A percentile compares a stretch with the other conserved stretches of the same genome.
Evolutionary conservation across 2,113 vertebrate species (phyloP).

Genomic region (Mirounga angustirostris): DNA sequence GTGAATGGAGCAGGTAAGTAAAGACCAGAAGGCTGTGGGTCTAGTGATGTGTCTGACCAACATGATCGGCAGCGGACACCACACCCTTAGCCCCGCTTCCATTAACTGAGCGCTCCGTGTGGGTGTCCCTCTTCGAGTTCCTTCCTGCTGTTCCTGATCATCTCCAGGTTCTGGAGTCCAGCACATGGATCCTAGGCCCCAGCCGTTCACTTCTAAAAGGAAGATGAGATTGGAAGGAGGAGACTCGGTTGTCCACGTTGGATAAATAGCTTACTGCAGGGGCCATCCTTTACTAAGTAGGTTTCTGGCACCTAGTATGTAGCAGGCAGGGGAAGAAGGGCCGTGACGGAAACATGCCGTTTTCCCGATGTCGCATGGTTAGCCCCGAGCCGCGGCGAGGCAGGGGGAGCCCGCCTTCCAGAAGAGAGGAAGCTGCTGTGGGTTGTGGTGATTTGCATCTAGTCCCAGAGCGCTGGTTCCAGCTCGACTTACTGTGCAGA

Average conservation of each 20-base stretch:
- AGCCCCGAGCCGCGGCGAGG: accelerated
- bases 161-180: not conserved
- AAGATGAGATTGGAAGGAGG: accelerated
- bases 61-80: accelerated
- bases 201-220: too few relatives aligned
- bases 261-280: accelerated
- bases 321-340: too few relatives aligned
- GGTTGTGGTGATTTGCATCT: accelerated
- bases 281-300: accelerated
- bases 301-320: not conserved
- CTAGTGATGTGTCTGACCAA: not conserved
- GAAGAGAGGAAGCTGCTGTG: accelerated
- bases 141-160: not conserved
- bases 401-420: accelerated
- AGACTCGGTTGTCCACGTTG: not conserved
- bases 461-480: accelerated
- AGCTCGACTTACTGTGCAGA: accelerated
- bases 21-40: too few relatives aligned
- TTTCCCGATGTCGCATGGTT: accelerated
- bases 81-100: not conserved
- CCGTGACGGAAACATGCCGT: accelerated
- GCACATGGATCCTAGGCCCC: not conserved
- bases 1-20: not conserved
- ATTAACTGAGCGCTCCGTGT: accelerated
- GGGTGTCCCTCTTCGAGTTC: not conserved